Evolutionary conservation across 2,113 vertebrate genomes (phyloP).

Genomic region (Tichodroma muraria): DNA sequence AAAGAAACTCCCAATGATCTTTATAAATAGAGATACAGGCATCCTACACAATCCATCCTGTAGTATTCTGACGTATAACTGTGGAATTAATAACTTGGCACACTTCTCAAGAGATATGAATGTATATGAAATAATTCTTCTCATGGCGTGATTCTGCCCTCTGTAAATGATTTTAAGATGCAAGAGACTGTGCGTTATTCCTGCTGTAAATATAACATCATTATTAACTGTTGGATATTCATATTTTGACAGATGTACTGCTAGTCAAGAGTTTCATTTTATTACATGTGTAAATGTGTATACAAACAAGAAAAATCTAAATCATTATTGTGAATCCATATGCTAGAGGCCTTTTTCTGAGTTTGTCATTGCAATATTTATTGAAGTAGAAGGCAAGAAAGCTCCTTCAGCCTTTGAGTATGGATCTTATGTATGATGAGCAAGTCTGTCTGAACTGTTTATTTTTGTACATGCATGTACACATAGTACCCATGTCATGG

Average conservation of each 20-base stretch:
- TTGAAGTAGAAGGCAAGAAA: neutral
- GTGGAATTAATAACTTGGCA: neutral
- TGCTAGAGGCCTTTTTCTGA: neutral
- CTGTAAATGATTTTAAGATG: neutral
- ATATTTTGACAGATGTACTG: accelerated
- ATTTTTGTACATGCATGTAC: neutral
- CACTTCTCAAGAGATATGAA: neutral
- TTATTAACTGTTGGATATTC: neutral
- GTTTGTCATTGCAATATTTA: neutral
- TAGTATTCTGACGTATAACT: neutral
- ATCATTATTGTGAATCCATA: neutral
- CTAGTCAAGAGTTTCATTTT: neutral
- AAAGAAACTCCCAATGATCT: neutral
- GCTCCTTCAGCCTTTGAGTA: neutral
- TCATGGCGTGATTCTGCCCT: neutral
- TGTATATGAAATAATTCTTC: neutral
- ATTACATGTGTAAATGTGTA: neutral
- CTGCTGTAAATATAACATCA: neutral
- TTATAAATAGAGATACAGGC: neutral
- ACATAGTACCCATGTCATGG: neutral
- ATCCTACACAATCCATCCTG: neutral
- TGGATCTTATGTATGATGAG: neutral
- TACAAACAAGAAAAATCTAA: neutral
- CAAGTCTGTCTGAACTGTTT: neutral
- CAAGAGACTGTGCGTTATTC: neutral